Conservation (phyloP, 2,113 vertebrate genomes). For the Lepus timidus region DNA sequence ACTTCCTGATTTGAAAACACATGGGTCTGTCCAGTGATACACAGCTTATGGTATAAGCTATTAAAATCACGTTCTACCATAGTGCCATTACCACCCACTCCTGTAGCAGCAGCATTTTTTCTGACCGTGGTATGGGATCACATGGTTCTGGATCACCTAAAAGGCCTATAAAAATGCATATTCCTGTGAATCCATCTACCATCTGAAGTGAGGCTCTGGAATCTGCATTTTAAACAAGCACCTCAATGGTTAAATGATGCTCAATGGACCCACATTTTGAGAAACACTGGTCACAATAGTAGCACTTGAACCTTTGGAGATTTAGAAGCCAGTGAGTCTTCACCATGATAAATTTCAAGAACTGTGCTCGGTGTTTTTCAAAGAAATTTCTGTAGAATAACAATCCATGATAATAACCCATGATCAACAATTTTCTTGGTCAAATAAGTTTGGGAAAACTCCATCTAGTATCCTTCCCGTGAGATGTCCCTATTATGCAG, state of each 20-base stretch:
- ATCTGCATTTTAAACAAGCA: neutral
- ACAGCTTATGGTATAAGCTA: neutral
- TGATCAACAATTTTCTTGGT: neutral
- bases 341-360: conserved; percentile 26
- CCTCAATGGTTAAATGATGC: neutral
- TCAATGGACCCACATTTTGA: neutral
- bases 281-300: neutral
- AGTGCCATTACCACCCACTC: neutral
- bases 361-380: neutral
- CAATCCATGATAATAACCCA: neutral
- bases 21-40: neutral
- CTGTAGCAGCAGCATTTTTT: neutral
- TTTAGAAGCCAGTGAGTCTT: neutral
- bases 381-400: conserved; percentile 51
- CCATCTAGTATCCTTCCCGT: neutral
- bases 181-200: neutral
- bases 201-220: neutral
- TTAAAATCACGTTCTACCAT: neutral
- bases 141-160: neutral
- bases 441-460: neutral
- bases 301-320: neutral
- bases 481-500: neutral
- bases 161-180: neutral
- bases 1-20: neutral
- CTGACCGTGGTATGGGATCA: neutral